phyloP scores from a whole-genome alignment of 2,888 invertebrate species.

The Frankliniella fusca region DNA sequence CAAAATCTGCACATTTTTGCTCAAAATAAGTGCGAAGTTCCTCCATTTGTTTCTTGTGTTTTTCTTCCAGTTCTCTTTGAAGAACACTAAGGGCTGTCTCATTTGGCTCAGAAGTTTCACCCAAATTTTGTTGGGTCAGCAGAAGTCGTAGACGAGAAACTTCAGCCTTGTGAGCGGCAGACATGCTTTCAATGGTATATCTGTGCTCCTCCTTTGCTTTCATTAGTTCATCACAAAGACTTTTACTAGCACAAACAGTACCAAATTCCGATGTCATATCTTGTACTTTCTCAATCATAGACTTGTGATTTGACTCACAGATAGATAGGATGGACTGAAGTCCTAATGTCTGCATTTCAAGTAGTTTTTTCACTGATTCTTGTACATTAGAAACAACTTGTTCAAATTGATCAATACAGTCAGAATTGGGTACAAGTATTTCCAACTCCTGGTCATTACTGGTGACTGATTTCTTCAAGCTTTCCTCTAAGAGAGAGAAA shows the following conservation, averaged over 20 bases:
- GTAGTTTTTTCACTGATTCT: not conserved
- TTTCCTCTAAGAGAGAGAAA: not conserved
- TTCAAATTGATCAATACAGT: not conserved
- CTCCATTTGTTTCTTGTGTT: conserved; percentile 73
- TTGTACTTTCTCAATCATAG: not conserved
- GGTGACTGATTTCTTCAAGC: not conserved
- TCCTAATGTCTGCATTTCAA: not conserved
- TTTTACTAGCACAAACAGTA: not conserved
- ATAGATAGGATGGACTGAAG: not conserved
- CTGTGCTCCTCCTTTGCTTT: not conserved
- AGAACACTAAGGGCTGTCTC: conserved; percentile 35
- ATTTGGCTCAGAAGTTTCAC: not conserved
- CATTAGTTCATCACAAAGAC: not conserved
- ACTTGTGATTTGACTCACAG: not conserved
- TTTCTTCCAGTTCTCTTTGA: conserved; percentile 55
- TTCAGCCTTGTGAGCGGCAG: not conserved
- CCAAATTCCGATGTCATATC: not conserved
- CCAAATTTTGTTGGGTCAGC: not conserved
- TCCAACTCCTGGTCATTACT: not conserved
- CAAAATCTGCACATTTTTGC: conserved; percentile 72
- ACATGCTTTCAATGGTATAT: not conserved
- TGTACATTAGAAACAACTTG: not conserved
- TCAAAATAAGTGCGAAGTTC: conserved; percentile 75
- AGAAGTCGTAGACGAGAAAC: not conserved
- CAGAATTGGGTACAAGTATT: not conserved